phyloP scores from a whole-genome alignment of 2,888 invertebrate genomes.

The Adineta ricciae region DNA sequence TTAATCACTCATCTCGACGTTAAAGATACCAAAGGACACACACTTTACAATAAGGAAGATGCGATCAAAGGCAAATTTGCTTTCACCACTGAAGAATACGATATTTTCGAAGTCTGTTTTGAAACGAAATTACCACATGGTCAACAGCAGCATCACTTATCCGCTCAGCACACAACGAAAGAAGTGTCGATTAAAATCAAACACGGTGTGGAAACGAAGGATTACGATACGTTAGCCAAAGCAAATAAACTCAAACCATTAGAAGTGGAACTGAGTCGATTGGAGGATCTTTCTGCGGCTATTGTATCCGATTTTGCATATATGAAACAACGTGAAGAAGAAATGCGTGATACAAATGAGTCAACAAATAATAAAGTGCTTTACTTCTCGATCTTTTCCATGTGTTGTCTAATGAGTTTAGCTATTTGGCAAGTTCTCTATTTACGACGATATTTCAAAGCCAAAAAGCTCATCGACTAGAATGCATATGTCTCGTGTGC shows the following conservation, averaged over 20 bases:
- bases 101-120: slow-evolving; percentile 93
- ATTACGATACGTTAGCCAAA: slow-evolving; percentile 78
- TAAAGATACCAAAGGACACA: slow-evolving; percentile 82
- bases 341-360: slow-evolving; percentile 98
- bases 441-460: slow-evolving; percentile 90
- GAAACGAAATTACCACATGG: slow-evolving; percentile 55
- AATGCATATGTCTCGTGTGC: neutral
- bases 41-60: slow-evolving; percentile 76
- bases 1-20: slow-evolving; percentile 57
- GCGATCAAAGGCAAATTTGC: slow-evolving; percentile 78
- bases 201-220: slow-evolving; percentile 92
- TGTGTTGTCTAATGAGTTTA: slow-evolving; percentile 81
- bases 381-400: slow-evolving; percentile 94
- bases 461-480: slow-evolving; percentile 96
- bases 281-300: slow-evolving; percentile 89
- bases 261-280: slow-evolving; percentile 80
- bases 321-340: slow-evolving; percentile 89
- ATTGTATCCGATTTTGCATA: slow-evolving; percentile 86
- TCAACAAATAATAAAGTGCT: slow-evolving; percentile 89
- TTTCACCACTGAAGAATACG: slow-evolving; percentile 88
- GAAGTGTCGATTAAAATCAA: slow-evolving; percentile 77
- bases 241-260: slow-evolving; percentile 93
- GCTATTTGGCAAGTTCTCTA: slow-evolving; percentile 98
- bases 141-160: neutral
- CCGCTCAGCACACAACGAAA: slow-evolving; percentile 53